Evolutionary conservation across 2,888 invertebrate species (phyloP).

Genomic region (Agriopis leucophaearia): DNA sequence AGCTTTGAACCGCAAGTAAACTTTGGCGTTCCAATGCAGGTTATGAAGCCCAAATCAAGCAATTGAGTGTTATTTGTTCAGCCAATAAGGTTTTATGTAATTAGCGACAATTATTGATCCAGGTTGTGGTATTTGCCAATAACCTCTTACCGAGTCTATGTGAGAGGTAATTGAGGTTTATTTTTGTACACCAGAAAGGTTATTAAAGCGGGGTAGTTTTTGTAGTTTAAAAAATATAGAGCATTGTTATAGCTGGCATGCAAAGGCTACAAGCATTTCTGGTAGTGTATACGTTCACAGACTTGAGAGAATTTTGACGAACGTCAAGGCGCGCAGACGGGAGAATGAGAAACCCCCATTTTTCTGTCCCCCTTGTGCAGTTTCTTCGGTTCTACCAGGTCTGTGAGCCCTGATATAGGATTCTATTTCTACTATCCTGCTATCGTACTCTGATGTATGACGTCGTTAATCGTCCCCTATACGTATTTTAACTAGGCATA

Average conservation of each 20-base stretch:
- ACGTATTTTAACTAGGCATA: slow-evolving; percentile 69
- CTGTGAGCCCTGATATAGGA: slow-evolving; percentile 40
- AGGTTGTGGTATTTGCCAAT: slow-evolving; percentile 9
- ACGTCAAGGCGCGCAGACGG: slow-evolving; percentile 7
- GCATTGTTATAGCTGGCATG: slow-evolving; percentile 44
- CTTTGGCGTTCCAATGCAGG: not conserved
- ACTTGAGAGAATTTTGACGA: slow-evolving; percentile 26
- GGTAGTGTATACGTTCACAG: slow-evolving; percentile 54
- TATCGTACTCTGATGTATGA: slow-evolving; percentile 60
- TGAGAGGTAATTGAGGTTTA: slow-evolving; percentile 1
- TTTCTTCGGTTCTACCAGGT: slow-evolving; percentile 6
- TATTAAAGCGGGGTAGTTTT: slow-evolving; percentile 22
- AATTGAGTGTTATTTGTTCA: not conserved
- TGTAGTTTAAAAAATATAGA: slow-evolving; percentile 12
- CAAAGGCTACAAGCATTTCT: slow-evolving; percentile 76
- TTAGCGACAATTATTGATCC: not conserved
- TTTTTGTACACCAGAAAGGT: not conserved
- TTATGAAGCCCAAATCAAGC: not conserved
- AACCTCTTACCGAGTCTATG: slow-evolving; percentile 9
- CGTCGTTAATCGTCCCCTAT: slow-evolving; percentile 60
- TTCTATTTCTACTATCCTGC: slow-evolving; percentile 49
- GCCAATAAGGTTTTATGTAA: slow-evolving; percentile 10
- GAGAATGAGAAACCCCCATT: slow-evolving; percentile 22
- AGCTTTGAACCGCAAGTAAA: not conserved
- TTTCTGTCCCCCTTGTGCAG: slow-evolving; percentile 9